Evolutionary conservation across 2,113 vertebrate genomes (phyloP).

Genomic region (Dasyornis broadbenti): DNA sequence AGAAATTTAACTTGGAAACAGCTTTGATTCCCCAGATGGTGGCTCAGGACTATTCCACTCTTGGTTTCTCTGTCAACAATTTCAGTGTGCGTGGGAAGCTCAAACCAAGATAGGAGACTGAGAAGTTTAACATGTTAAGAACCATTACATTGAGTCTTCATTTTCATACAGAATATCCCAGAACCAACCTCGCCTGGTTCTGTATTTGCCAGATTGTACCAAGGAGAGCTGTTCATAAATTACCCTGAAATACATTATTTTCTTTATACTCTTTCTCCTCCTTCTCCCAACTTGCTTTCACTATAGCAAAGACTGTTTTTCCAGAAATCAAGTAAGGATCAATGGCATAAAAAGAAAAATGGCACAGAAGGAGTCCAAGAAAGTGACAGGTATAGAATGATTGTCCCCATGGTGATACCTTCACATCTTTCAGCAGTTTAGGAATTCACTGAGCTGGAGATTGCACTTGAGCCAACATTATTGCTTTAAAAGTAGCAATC

Average conservation of each 20-base stretch:
- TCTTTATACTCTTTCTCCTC: background rate
- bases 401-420: background rate
- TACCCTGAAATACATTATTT: background rate
- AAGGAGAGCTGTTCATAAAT: background rate
- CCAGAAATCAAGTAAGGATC: background rate
- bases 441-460: background rate
- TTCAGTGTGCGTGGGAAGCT: background rate
- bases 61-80: background rate
- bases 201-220: background rate
- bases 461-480: background rate
- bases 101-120: background rate
- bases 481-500: conserved; percentile 1
- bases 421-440: background rate
- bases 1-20: background rate
- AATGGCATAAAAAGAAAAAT: background rate
- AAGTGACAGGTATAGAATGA: background rate
- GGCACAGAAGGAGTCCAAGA: background rate
- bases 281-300: background rate
- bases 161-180: background rate
- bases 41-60: background rate
- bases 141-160: background rate
- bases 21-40: background rate
- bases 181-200: background rate
- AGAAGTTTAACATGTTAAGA: background rate
- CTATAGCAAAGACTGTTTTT: background rate